Evolutionary conservation across 1,140 invertebrate genomes (phyloP).

Genomic region (Trypoxylus dichotomus): DNA sequence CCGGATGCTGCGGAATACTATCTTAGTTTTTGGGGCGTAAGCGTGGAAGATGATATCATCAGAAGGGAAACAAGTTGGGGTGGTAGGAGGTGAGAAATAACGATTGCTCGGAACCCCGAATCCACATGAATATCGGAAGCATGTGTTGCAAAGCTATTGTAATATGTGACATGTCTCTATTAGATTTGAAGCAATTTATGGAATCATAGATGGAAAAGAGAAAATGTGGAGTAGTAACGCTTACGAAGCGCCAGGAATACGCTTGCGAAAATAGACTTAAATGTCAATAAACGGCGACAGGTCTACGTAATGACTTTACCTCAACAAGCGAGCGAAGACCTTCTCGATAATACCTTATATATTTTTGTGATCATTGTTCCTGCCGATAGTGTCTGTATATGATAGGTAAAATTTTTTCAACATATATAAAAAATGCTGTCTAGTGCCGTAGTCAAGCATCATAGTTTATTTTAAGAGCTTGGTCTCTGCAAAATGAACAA

Average conservation of each 20-base stretch:
- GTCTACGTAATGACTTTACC: background rate
- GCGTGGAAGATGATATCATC: background rate
- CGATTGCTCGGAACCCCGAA: slow-evolving; percentile 10
- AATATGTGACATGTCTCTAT: slow-evolving; percentile 20
- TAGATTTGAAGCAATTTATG: slow-evolving; percentile 18
- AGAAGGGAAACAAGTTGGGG: background rate
- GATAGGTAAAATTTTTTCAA: background rate
- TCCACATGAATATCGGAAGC: slow-evolving; percentile 16
- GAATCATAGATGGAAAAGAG: background rate
- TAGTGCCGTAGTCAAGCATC: too few relatives aligned
- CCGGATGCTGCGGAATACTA: background rate
- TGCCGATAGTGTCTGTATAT: background rate
- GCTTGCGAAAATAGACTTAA: slow-evolving; percentile 11
- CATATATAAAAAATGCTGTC: background rate
- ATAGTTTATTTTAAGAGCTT: too few relatives aligned
- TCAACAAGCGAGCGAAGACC: background rate
- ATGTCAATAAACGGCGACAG: slow-evolving; percentile 18
- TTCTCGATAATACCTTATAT: background rate
- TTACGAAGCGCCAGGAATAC: background rate
- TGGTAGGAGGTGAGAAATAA: slow-evolving; percentile 6
- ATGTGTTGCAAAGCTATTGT: slow-evolving; percentile 19
- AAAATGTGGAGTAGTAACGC: background rate
- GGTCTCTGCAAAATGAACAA: too few relatives aligned
- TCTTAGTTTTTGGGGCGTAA: background rate
- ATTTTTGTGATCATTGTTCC: slow-evolving; percentile 17